Percentiles rank a stretch among this genome's conserved stretches.
Conservation (phyloP, 2,113 vertebrate genomes). For the Perca fluviatilis region DNA sequence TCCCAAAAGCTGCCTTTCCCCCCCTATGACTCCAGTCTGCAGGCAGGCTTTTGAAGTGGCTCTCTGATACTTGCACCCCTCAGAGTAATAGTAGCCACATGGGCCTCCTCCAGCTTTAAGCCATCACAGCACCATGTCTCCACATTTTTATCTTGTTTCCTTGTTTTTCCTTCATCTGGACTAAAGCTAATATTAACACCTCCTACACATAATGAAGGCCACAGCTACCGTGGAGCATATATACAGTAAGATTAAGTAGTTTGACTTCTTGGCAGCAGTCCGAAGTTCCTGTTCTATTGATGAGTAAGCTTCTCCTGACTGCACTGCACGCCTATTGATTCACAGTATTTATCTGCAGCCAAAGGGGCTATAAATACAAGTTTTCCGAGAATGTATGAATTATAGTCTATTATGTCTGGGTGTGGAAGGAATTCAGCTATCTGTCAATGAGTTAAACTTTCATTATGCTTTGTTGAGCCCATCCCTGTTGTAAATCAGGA, state of each 20-base stretch:
- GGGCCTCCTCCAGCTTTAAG: slow-evolving; percentile 51
- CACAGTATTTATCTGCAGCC: slow-evolving; percentile 37
- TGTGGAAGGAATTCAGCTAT: slow-evolving; percentile 20
- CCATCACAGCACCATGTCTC: slow-evolving; percentile 13
- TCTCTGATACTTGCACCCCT: slow-evolving; percentile 62
- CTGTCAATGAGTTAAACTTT: slow-evolving; percentile 7
- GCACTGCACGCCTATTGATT: slow-evolving; percentile 32
- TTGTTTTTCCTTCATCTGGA: not conserved
- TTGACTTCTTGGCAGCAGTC: slow-evolving; percentile 28
- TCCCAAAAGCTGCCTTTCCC: slow-evolving; percentile 46
- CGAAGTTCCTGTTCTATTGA: slow-evolving; percentile 41
- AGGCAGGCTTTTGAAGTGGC: slow-evolving; percentile 74
- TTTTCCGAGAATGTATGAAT: slow-evolving; percentile 60
- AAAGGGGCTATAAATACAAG: slow-evolving; percentile 65
- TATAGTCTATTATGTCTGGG: slow-evolving; percentile 8
- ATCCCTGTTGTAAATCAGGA: not conserved
- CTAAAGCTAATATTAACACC: not conserved
- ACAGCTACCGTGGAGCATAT: too few relatives aligned
- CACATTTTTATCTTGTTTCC: slow-evolving; percentile 14
- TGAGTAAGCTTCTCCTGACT: slow-evolving; percentile 66
- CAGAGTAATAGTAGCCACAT: slow-evolving; percentile 77
- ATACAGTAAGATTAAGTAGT: not conserved
- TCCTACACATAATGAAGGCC: not conserved
- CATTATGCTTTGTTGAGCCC: slow-evolving; percentile 23
- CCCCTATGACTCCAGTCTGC: slow-evolving; percentile 44